Conservation (phyloP, 1,140 invertebrate genomes). For the Philopotamus ludificatus region DNA sequence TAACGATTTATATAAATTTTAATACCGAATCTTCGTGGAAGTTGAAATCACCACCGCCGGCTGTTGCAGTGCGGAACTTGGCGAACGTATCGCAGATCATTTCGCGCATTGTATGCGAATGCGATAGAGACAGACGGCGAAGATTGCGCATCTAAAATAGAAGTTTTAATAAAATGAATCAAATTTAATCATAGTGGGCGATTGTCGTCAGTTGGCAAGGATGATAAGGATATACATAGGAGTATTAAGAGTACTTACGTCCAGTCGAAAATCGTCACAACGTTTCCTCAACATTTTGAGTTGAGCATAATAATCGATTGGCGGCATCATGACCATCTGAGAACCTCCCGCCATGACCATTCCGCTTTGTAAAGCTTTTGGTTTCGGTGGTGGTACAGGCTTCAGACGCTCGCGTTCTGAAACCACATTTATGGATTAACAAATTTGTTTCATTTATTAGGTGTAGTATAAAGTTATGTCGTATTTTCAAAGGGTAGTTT, state of each 20-base stretch:
- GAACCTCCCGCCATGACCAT: conserved; percentile 40
- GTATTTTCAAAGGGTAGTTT: not conserved
- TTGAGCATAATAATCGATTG: conserved; percentile 68
- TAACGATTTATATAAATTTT: not conserved
- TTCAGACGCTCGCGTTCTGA: conserved; percentile 79
- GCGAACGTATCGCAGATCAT: conserved; percentile 87
- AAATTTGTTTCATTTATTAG: not conserved
- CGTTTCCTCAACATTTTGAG: conserved; percentile 82
- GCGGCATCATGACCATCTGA: conserved; percentile 53
- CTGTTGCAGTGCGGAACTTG: conserved; percentile 66
- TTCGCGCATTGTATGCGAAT: conserved; percentile 86
- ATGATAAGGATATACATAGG: not conserved
- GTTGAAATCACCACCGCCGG: conserved; percentile 35
- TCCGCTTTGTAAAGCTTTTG: conserved; percentile 59
- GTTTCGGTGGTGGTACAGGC: conserved; percentile 83
- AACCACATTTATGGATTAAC: conserved; percentile 7
- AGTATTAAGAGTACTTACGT: conserved; percentile 59
- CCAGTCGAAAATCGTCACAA: conserved; percentile 83
- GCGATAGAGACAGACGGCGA: conserved; percentile 84
- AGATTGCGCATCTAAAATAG: conserved; percentile 65
- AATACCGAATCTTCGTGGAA: conserved; percentile 39
- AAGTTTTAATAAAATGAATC: not conserved
- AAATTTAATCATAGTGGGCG: not conserved
- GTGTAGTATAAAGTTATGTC: not conserved
- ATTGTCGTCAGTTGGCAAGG: too few species aligned